Evolutionary conservation across 2,797 vertebrate genomes (phyloP), one percentile per base, ranked within the genome.

Genomic region (Pipistrellus nathusii): DNA sequence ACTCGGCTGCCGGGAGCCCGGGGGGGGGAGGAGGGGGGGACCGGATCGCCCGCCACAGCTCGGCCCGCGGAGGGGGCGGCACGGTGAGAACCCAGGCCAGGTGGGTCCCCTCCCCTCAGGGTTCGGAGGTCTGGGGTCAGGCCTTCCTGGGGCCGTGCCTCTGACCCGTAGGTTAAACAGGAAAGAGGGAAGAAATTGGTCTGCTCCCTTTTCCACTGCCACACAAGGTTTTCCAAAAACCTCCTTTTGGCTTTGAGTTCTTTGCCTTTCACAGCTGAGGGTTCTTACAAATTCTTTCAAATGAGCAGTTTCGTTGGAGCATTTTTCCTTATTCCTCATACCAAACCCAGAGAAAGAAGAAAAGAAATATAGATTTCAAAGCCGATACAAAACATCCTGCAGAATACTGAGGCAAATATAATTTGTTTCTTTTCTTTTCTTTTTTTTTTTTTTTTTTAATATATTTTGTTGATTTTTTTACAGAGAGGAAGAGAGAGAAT

Each of bases 11-110:
- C 75, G 66, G 51, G 62, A 77, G 73, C 48, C 59, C 11, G 48
- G 44, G 41, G 48, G 90, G 82, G 92, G n/a, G n/a, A n/a, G n/a
- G n/a, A n/a, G 48, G 44, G 41, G 48, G 90, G 82, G 92, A 48
- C 0, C 51, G 11, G 57, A 57, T 66, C 80, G 17, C 30, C 57
- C 25, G 0, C 5, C 55, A 59, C 25, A 59, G 57, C 57, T 5
- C 25, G 12, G 57, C 12, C 57, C 55, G 0, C 3, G 0, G 55
- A 23, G 53, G 53, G 59, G 51, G 59, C 14, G 5, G 35, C 41
- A 12, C 15, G 76, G 66, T 71, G 62, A 71, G 57, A 76, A 81
- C 21, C 78, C 48, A 12, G 15, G 15, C 8, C 7, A 1, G n/a
- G 15, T 9, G 64, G 62, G 17, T 4, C 64, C 64, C 8, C 18